These are phyloP conservation scores for Pollicipes pollicipes DNA, from an alignment of 1,140 invertebrate genomes.

Conservation along the genomic window DNA sequence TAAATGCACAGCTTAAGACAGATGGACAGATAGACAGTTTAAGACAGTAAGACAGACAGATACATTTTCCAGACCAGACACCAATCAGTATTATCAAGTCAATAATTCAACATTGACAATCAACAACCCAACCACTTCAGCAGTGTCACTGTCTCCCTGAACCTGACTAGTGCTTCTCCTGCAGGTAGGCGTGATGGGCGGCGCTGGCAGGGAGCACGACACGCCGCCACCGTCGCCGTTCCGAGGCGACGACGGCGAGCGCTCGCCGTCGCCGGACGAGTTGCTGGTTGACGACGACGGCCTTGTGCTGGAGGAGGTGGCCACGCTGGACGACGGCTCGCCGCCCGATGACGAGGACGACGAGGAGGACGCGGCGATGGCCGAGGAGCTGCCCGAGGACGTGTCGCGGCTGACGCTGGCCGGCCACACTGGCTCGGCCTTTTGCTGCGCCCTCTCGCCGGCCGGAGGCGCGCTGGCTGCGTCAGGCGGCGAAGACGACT, in stretches of 20 bases:
- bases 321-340: not conserved
- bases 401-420: not conserved
- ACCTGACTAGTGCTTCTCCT: too few relatives aligned
- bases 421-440: not conserved
- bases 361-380: not conserved
- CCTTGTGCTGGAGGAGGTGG: not conserved
- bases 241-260: not conserved
- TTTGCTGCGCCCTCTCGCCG: not conserved
- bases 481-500: conserved; percentile 30
- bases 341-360: not conserved
- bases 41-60: too few relatives aligned
- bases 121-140: too few relatives aligned
- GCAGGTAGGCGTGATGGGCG: too few relatives aligned
- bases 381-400: not conserved
- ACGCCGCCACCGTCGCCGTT: not conserved
- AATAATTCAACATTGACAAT: too few relatives aligned
- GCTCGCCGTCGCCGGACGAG: not conserved
- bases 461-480: not conserved
- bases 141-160: too few relatives aligned
- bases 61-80: too few relatives aligned
- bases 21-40: too few relatives aligned
- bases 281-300: not conserved
- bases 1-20: too few relatives aligned
- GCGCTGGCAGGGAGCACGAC: not conserved
- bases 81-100: too few relatives aligned